phyloP scores from a whole-genome alignment of 2,888 invertebrate genomes.

The Oxystoma pomonae region DNA sequence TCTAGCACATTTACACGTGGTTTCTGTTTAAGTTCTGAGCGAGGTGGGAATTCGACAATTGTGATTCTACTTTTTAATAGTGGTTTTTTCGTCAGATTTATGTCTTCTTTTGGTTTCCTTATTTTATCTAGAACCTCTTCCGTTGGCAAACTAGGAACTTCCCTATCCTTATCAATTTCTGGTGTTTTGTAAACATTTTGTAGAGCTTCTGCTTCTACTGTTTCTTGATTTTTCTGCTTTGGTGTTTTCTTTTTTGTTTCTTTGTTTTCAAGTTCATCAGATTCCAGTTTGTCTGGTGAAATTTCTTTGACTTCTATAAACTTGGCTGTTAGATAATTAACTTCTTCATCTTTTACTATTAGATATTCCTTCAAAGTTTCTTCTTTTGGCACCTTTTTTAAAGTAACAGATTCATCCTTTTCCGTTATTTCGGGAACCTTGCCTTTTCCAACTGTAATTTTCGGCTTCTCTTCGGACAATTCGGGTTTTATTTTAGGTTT shows the following conservation, averaged over 20 bases:
- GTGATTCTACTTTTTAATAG: conserved; percentile 43
- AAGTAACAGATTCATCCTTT: conserved; percentile 47
- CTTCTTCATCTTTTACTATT: too few species aligned
- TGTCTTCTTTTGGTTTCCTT: conserved; percentile 19
- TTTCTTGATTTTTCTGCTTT: conserved; percentile 32
- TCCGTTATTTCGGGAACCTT: conserved; percentile 39
- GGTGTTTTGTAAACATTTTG: conserved; percentile 30
- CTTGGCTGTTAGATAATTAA: too few species aligned
- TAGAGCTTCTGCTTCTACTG: conserved; percentile 29
- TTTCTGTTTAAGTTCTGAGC: conserved; percentile 28
- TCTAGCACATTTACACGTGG: conserved; percentile 40
- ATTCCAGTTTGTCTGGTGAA: conserved; percentile 40
- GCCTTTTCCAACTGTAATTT: conserved; percentile 54
- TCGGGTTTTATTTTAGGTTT: conserved; percentile 33
- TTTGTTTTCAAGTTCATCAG: conserved; percentile 36
- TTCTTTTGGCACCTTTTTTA: conserved; percentile 53
- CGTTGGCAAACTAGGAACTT: too few species aligned
- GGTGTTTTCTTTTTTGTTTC: conserved; percentile 32
- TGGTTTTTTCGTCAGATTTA: conserved; percentile 19
- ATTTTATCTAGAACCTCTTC: conserved; percentile 28
- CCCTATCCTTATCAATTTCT: too few species aligned
- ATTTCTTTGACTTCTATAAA: too few species aligned
- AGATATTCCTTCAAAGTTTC: conserved; percentile 33
- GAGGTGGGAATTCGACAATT: conserved; percentile 42
- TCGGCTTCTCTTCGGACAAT: conserved; percentile 43